These are phyloP conservation scores for Sesamia nonagrioides DNA, from an alignment of 1,140 invertebrate genomes.

Conservation along the genomic window DNA sequence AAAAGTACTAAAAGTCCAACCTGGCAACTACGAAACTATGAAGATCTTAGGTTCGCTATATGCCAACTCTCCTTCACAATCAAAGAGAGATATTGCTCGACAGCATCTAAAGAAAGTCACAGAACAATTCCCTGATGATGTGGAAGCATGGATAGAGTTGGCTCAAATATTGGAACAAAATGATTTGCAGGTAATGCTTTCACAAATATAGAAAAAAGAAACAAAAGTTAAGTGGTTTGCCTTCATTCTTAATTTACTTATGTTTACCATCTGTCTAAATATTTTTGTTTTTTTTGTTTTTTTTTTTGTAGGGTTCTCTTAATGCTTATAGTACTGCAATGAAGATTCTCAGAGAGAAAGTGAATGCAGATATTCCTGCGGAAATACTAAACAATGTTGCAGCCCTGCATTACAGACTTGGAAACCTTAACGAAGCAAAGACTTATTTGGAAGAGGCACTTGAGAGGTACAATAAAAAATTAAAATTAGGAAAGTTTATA, in stretches of 20 bases:
- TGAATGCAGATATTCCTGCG: slow-evolving; percentile 97
- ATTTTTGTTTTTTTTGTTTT: slow-evolving; percentile 22
- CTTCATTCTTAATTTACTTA: neutral
- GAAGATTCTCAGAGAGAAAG: slow-evolving; percentile 97
- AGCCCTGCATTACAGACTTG: slow-evolving; percentile 96
- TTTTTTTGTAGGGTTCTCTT: slow-evolving; percentile 89
- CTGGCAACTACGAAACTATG: slow-evolving; percentile 99
- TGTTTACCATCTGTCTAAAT: neutral
- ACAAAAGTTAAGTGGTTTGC: neutral
- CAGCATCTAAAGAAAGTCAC: slow-evolving; percentile 97
- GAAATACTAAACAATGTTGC: slow-evolving; percentile 99
- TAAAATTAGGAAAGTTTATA: too few relatives aligned
- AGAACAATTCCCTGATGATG: slow-evolving; percentile 99
- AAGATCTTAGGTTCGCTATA: slow-evolving; percentile 99
- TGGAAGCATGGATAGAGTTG: slow-evolving; percentile 99
- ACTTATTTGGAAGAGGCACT: slow-evolving; percentile 96
- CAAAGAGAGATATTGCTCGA: slow-evolving; percentile 97
- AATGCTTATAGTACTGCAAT: slow-evolving; percentile 98
- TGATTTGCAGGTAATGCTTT: slow-evolving; percentile 91
- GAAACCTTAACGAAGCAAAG: slow-evolving; percentile 94
- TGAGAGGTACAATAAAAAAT: slow-evolving; percentile 80
- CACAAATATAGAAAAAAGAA: neutral
- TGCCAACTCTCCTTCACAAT: slow-evolving; percentile 95
- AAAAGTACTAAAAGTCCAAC: slow-evolving; percentile 98
- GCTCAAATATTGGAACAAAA: slow-evolving; percentile 99